Evolutionary conservation across 2,888 invertebrate genomes (phyloP).

Genomic region (Kuschelorhynchus macadamiae): DNA sequence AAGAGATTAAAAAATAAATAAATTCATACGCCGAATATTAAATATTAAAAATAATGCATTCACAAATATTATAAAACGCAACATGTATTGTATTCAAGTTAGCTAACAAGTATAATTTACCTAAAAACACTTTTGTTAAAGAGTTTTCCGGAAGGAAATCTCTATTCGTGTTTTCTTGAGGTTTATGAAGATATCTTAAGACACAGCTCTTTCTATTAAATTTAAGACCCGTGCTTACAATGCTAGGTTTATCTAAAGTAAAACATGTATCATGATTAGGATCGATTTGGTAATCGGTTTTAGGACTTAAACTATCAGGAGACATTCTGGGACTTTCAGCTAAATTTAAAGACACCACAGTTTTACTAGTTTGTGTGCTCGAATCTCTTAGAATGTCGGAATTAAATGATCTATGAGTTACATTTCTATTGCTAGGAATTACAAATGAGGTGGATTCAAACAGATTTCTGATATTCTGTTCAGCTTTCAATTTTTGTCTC

Average conservation of each 20-base stretch:
- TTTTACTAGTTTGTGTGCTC: constrained; percentile 73
- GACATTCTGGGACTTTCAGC: constrained; percentile 57
- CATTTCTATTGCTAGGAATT: constrained; percentile 45
- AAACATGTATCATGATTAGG: constrained; percentile 8
- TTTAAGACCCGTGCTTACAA: constrained; percentile 21
- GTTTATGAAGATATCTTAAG: constrained; percentile 41
- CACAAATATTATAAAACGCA: no score
- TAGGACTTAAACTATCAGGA: constrained; percentile 64
- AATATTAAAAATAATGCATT: no score
- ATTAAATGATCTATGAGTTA: constrained; percentile 29
- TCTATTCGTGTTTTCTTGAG: constrained; percentile 10
- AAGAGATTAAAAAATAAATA: no score
- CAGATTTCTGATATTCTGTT: constrained; percentile 25
- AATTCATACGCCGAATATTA: no score
- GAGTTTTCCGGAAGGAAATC: constrained; percentile 50
- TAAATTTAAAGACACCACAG: constrained; percentile 70
- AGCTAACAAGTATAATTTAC: neutral
- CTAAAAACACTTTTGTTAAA: constrained; percentile 57
- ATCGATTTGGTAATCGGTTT: constrained; percentile 38
- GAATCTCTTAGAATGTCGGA: constrained; percentile 31
- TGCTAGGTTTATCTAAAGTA: constrained; percentile 23
- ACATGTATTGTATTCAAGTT: no score
- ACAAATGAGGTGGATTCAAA: constrained; percentile 48
- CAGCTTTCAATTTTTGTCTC: constrained; percentile 25
- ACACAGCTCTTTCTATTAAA: constrained; percentile 47